phyloP scores from a whole-genome alignment of 2,113 vertebrate species.

The Hypanus sabinus region DNA sequence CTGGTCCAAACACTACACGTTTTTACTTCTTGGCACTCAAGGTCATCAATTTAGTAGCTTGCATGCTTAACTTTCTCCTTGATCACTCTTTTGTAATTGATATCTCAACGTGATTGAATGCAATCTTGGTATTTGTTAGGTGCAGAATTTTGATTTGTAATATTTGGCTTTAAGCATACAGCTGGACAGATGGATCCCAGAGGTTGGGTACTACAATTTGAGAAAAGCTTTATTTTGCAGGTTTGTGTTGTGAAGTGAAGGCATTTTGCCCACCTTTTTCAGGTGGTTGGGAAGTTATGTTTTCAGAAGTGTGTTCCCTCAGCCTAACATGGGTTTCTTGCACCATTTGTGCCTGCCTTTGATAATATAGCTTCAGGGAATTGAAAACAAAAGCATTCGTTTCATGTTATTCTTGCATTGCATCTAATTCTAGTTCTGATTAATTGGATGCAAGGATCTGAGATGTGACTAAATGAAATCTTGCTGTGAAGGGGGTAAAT shows the following conservation, averaged over 20 bases:
- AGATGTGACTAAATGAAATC: too few species aligned
- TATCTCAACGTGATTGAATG: background rate
- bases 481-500: too few species aligned
- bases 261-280: background rate
- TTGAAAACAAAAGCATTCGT: background rate
- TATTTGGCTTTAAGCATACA: background rate
- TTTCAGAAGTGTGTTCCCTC: background rate
- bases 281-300: background rate
- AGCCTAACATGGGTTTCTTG: background rate
- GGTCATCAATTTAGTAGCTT: background rate
- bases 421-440: background rate
- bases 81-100: background rate
- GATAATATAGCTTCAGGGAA: background rate
- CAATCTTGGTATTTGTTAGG: background rate
- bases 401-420: background rate
- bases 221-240: background rate
- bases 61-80: background rate
- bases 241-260: background rate
- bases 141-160: background rate
- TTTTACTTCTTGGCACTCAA: background rate
- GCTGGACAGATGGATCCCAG: background rate
- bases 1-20: background rate
- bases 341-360: background rate
- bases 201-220: background rate
- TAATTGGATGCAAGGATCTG: background rate